phyloP scores from a whole-genome alignment of 2,797 vertebrate species.

The Semotilus atromaculatus region DNA sequence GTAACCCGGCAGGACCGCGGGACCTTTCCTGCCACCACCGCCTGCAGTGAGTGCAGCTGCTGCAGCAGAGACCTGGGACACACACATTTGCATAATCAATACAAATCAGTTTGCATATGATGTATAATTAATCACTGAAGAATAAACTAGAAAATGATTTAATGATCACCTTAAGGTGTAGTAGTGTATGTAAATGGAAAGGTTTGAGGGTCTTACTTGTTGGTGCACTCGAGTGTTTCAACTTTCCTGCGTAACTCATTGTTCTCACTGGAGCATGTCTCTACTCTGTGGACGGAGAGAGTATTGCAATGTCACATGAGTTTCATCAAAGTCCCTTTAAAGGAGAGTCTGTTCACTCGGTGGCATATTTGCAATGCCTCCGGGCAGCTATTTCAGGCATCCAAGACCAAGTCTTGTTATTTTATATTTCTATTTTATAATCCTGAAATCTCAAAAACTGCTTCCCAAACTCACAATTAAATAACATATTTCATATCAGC shows the following conservation, averaged over 20 bases:
- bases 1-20: slow-evolving; percentile 89
- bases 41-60: slow-evolving; percentile 95
- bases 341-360: neutral
- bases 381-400: neutral
- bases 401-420: neutral
- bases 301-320: slow-evolving; percentile 28
- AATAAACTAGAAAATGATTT: neutral
- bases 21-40: slow-evolving; percentile 90
- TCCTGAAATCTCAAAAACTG: neutral
- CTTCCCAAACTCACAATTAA: neutral
- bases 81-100: slow-evolving; percentile 26
- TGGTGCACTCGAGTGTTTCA: slow-evolving; percentile 93
- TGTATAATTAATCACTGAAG: neutral
- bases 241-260: slow-evolving; percentile 94
- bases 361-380: neutral
- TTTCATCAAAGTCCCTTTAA: neutral
- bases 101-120: neutral
- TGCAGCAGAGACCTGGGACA: slow-evolving; percentile 90
- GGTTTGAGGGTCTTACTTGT: slow-evolving; percentile 81
- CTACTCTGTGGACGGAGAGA: slow-evolving; percentile 83
- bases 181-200: neutral
- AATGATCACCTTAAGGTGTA: neutral
- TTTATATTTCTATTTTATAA: too few relatives aligned
- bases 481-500: neutral
- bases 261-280: slow-evolving; percentile 96